Evolutionary conservation across 2,888 invertebrate species (phyloP), one percentile per base, ranked within the genome.

Genomic region (Rhorus exstirpatorius): DNA sequence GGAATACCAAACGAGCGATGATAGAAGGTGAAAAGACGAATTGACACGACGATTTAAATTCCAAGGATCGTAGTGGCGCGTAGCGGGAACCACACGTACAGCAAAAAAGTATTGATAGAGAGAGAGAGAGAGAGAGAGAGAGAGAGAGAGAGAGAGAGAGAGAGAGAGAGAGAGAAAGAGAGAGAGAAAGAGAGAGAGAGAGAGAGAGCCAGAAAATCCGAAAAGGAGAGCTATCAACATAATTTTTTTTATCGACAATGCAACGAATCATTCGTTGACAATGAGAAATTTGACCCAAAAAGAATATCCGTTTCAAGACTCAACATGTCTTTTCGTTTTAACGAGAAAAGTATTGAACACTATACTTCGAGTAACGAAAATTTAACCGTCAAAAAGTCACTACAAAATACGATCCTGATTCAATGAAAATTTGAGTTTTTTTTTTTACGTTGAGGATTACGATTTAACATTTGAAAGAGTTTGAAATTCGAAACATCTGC

Each of bases 1-100:
- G 88, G 76, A 87, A 89, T 88, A 88, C 85, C 77, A 88, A 89
- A 65, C 81, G 76, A 71, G 55, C 76, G 61, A 76, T 71, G 60
- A 58, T 24, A 19, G 78, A 55, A 51, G 67, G 72, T 67, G 31
- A 19, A 71, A 68, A 81, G 81, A 68, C 72, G 72, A 81, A 72
- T 81, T 77, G 81, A 81, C 77, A 53, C 72, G 77, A 46, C 68
- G 61, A 86, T 87, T 87, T 83, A 87, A 86, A 89, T 88, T 88
- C 86, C 86, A 80, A 81, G 81, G 81, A 78, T 81, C 70, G 53
- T 60, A 31, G 44, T 14, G n/a, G n/a, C 58, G 72, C 41, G 76
- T 78, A 55, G 63, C 55, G 55, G 55, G n/a, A 31, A 65, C 14
- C 31, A 21, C 14, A 53, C 19, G 12, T 58, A 60, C 31, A 71